Base-by-base conservation (phyloP, 2,113 vertebrate genomes). In the Halichoerus grypus region DNA sequence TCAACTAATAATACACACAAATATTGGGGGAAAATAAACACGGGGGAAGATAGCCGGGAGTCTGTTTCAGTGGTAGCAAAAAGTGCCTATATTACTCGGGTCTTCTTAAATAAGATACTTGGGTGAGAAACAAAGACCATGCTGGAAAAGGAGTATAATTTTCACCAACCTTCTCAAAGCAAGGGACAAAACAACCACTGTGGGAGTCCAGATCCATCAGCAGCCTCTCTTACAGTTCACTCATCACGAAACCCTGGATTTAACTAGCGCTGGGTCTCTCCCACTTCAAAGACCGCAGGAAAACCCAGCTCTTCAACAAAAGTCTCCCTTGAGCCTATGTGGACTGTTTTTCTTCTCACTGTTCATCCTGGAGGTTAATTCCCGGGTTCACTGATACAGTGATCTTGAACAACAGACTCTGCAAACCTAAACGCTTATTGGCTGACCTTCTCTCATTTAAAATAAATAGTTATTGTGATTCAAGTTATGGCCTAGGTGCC, bases 281-380 rank as follows among this genome's bases (percentile, higher is more conserved):
- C 65, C 53, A 95, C 98, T 97, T 98, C 97, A 98, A 97, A 98
- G 97, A 85, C 87, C 28, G 24, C 1, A 7, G 69, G 63, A 81
- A 96, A 97, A 79, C 76, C 81, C 93, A 94, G 49, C 91, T 96
- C 80, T 97, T 96, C 63, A 97, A 98, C 96, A 98, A 97, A 97
- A 97, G 95, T 97, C 91, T 76, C 79, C 93, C 96, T 97, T 97
- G 84, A 98, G 91, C n/a, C 33, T 33, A 55, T 4, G 69, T 83
- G 36, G 79, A 96, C 74, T 82, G 91, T 42, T 61, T 22, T 95
- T 53, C 39, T 94, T 51, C 89, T 87, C 39, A 69, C 46, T 97
- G 33, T 92, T 95, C 76, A 91, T 91, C 83, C 31, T 19, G 49
- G 55, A 95, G 42, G 77, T 87, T 94, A 96, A 89, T 96, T 88